These are phyloP conservation scores for Melolontha melolontha DNA, from an alignment of 2,888 invertebrate genomes.

Conservation along the genomic window DNA sequence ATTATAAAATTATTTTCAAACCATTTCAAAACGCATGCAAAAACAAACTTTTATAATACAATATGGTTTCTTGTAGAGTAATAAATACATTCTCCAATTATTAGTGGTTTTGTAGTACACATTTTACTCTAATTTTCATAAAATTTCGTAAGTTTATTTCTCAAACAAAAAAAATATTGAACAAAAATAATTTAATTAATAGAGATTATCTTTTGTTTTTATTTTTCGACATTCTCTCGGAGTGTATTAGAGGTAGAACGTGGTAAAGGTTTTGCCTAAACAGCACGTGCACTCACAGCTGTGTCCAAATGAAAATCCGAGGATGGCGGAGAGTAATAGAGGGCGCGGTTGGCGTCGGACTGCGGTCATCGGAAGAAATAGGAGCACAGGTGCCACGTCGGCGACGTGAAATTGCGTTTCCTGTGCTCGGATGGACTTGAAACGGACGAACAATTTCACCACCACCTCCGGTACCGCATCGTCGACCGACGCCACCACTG, in stretches of 20 bases:
- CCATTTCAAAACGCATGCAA: too few species aligned
- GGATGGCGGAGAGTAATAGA: slow-evolving; percentile 55
- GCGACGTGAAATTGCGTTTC: slow-evolving; percentile 51
- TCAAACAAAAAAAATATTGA: too few species aligned
- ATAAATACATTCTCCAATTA: too few species aligned
- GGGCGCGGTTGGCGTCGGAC: slow-evolving; percentile 54
- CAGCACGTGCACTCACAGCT: slow-evolving; percentile 57
- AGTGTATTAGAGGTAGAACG: slow-evolving; percentile 17
- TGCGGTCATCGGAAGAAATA: slow-evolving; percentile 56
- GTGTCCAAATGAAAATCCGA: slow-evolving; percentile 57
- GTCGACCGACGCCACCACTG: slow-evolving; percentile 46
- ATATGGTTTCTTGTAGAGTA: too few species aligned
- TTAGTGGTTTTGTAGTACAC: too few species aligned
- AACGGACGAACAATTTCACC: slow-evolving; percentile 17
- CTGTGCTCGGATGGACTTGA: slow-evolving; percentile 21
- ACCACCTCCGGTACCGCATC: slow-evolving; percentile 29
- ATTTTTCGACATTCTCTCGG: not conserved
- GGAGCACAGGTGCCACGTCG: slow-evolving; percentile 54
- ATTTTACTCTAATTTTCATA: too few species aligned
- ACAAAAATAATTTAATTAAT: too few species aligned
- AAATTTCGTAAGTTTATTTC: too few species aligned
- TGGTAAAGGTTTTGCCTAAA: slow-evolving; percentile 16
- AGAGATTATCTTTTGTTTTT: too few species aligned
- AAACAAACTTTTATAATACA: too few species aligned
- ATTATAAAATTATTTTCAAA: too few species aligned